phyloP scores from a whole-genome alignment of 2,113 vertebrate genomes.

The Cyrtonyx montezumae region DNA sequence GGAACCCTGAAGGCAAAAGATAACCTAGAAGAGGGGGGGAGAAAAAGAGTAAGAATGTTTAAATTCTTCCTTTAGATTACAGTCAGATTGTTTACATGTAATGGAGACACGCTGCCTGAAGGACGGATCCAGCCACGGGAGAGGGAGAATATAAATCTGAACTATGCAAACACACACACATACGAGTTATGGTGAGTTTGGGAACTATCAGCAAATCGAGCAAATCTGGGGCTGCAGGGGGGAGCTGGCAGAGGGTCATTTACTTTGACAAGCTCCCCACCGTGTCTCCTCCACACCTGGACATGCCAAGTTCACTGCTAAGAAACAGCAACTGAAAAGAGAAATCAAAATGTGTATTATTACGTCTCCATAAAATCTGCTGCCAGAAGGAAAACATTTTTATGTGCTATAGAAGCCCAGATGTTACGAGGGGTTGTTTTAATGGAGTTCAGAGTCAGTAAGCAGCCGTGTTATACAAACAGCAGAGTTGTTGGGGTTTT shows the following conservation, averaged over 20 bases:
- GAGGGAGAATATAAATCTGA: neutral
- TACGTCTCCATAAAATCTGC: slow-evolving; percentile 68
- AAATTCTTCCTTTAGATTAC: neutral
- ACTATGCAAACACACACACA: neutral
- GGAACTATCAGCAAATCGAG: neutral
- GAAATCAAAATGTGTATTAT: slow-evolving; percentile 28
- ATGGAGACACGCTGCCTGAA: neutral
- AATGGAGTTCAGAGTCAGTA: slow-evolving; percentile 18
- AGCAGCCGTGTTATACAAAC: neutral
- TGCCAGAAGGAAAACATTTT: slow-evolving; percentile 74
- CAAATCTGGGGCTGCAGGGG: neutral
- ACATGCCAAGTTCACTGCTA: neutral
- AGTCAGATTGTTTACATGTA: neutral
- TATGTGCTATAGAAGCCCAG: slow-evolving; percentile 58
- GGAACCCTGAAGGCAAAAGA: slow-evolving; percentile 18
- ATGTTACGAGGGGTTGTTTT: slow-evolving; percentile 66
- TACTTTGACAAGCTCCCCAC: neutral
- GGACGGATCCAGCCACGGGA: neutral
- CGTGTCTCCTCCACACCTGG: slow-evolving; percentile 45
- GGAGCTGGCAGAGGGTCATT: neutral
- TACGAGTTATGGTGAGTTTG: fast-evolving
- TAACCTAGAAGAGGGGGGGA: neutral
- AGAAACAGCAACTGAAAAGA: slow-evolving; percentile 39
- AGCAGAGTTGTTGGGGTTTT: neutral
- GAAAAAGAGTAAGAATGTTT: neutral